phyloP scores from a whole-genome alignment of 2,888 invertebrate genomes.

The Dolichomitus sp. region DNA sequence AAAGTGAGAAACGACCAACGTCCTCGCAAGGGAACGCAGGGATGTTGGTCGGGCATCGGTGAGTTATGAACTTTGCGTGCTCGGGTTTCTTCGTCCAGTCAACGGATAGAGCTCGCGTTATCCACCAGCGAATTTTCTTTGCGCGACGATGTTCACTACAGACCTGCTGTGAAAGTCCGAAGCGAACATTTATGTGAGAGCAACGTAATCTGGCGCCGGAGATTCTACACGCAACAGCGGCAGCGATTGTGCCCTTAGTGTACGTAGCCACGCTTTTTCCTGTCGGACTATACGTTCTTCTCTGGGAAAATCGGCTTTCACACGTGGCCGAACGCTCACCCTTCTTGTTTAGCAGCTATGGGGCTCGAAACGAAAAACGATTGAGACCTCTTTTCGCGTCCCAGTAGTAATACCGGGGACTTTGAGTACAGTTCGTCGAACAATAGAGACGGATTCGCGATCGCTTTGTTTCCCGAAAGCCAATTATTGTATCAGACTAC shows the following conservation, averaged over 20 bases:
- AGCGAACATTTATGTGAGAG: slow-evolving; percentile 79
- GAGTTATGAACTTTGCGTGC: slow-evolving; percentile 78
- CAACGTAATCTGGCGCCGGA: slow-evolving; percentile 68
- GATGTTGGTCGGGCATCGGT: slow-evolving; percentile 32
- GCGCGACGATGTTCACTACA: slow-evolving; percentile 31
- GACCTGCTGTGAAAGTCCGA: slow-evolving; percentile 59
- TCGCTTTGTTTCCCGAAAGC: slow-evolving; percentile 65
- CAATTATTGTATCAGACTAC: slow-evolving; percentile 63
- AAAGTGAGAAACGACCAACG: slow-evolving; percentile 74
- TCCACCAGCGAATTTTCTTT: slow-evolving; percentile 16
- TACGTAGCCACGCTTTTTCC: background rate
- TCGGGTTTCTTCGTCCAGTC: slow-evolving; percentile 15
- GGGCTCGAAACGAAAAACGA: slow-evolving; percentile 57
- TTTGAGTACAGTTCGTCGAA: slow-evolving; percentile 51
- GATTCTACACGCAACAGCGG: slow-evolving; percentile 51
- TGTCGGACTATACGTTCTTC: slow-evolving; percentile 6
- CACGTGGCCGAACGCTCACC: slow-evolving; percentile 54
- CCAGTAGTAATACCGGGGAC: slow-evolving; percentile 47
- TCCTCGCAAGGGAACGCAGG: slow-evolving; percentile 33
- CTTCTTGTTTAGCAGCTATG: slow-evolving; percentile 40
- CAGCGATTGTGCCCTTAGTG: slow-evolving; percentile 20
- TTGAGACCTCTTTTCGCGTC: slow-evolving; percentile 49
- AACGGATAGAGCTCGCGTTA: slow-evolving; percentile 6
- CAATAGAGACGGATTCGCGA: slow-evolving; percentile 39
- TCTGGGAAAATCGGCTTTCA: slow-evolving; percentile 67